phyloP scores from a whole-genome alignment of 2,113 vertebrate species.

The Nannospalax galili region DNA sequence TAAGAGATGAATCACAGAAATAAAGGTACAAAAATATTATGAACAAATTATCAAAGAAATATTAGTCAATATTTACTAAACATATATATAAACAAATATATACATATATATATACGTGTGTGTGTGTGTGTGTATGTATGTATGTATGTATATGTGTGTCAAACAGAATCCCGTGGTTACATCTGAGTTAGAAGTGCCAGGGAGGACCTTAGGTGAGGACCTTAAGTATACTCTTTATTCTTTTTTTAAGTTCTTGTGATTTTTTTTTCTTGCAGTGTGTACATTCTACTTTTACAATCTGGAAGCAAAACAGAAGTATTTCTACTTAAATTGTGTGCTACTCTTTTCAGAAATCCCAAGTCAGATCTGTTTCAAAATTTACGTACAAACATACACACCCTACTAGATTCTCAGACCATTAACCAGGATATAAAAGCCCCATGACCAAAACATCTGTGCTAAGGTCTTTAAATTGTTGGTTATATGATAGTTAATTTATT shows the following conservation, averaged over 20 bases:
- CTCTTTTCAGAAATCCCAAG: not conserved
- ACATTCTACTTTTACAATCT: not conserved
- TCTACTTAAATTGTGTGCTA: not conserved
- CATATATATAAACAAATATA: fast-evolving
- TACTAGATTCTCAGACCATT: not conserved
- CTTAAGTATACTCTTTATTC: not conserved
- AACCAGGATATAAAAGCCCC: not conserved
- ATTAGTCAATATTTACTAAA: not conserved
- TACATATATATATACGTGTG: no score
- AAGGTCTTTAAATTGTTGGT: not conserved
- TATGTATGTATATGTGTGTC: no score
- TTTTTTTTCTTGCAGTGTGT: not conserved
- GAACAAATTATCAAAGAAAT: slow-evolving; percentile 11
- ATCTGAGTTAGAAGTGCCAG: not conserved
- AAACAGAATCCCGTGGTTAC: not conserved
- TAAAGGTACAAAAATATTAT: not conserved
- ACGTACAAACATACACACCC: fast-evolving
- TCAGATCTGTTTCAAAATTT: not conserved
- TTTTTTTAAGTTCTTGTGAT: not conserved
- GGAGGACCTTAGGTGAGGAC: not conserved
- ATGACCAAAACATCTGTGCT: not conserved
- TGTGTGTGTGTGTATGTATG: no score
- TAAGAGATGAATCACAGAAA: not conserved
- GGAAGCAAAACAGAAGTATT: not conserved
- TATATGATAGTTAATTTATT: slow-evolving; percentile 14